phyloP scores from a whole-genome alignment of 1,140 invertebrate genomes.

The honey bee (Apis mellifera) region Amel_HAv3.1 CM009931.2:9939001-9939500 shows the following conservation, averaged over 20 bases:
- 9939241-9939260: background rate
- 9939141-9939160: too few relatives aligned
- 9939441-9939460: background rate
- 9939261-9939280: background rate
- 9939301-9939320: slow-evolving; percentile 42
- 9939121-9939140: background rate
- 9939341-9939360: slow-evolving; percentile 50
- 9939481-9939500: slow-evolving; percentile 25
- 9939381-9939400: background rate
- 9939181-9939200: background rate
- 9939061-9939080: too few relatives aligned
- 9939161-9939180: background rate
- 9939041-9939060: background rate
- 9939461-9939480: slow-evolving; percentile 24
- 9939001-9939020: background rate
- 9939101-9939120: too few relatives aligned
- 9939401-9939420: slow-evolving; percentile 40
- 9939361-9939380: slow-evolving; percentile 4
- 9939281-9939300: background rate
- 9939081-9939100: background rate
- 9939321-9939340: slow-evolving; percentile 42
- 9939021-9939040: background rate
- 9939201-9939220: background rate
- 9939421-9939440: slow-evolving; percentile 23
- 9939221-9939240: background rate